phyloP scores from a whole-genome alignment of 2,113 vertebrate species.

The Ceratotherium simum region DNA sequence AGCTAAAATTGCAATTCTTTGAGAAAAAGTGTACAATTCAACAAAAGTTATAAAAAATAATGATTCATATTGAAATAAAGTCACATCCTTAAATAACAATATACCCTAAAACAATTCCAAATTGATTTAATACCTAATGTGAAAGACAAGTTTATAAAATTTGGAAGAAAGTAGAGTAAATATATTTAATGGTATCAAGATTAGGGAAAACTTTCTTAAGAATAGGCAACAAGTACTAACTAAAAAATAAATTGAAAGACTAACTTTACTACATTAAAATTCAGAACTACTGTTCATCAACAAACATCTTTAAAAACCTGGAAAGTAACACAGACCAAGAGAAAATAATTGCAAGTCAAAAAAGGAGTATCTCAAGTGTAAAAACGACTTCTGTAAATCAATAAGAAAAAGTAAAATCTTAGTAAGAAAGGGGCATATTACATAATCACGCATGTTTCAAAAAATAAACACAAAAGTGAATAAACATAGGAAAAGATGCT shows the following conservation, averaged over 20 bases:
- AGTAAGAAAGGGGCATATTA: neutral
- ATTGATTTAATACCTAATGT: neutral
- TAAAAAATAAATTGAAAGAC: neutral
- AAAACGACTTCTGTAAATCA: neutral
- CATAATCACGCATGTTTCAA: neutral
- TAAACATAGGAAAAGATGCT: neutral
- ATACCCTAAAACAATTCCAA: neutral
- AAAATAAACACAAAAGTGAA: neutral
- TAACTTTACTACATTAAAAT: neutral
- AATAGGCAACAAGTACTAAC: neutral
- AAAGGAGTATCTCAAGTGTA: neutral
- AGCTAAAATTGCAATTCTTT: neutral
- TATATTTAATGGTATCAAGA: neutral
- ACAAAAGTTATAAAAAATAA: neutral
- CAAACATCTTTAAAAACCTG: neutral
- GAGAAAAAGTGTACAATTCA: neutral
- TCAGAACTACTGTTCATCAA: neutral
- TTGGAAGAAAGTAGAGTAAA: neutral
- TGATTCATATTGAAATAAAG: neutral
- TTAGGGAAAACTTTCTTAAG: neutral
- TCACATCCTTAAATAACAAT: neutral
- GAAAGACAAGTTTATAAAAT: neutral
- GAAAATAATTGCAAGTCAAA: neutral
- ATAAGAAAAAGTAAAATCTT: neutral
- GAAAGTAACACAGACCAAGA: neutral